phyloP scores from a whole-genome alignment of 2,797 vertebrate species.

The Enteromius argenteus region DNA sequence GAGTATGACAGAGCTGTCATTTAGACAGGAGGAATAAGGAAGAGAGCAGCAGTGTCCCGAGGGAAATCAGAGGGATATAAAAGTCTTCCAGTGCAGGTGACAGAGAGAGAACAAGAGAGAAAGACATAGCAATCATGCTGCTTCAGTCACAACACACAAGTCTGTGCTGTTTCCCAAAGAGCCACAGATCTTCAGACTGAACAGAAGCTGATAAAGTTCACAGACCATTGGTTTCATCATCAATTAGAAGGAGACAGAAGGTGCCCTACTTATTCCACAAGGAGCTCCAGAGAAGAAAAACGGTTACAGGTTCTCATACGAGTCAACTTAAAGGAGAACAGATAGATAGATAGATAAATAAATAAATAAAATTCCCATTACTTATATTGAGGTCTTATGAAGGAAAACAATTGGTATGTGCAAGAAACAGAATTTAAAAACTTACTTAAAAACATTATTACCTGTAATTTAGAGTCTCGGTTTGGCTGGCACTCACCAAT shows the following conservation, averaged over 20 bases:
- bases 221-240: neutral
- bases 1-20: slow-evolving; percentile 49
- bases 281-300: neutral
- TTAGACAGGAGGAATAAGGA: slow-evolving; percentile 38
- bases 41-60: slow-evolving; percentile 38
- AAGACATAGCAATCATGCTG: slow-evolving; percentile 34
- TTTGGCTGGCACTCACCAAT: too few species aligned
- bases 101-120: slow-evolving; percentile 24
- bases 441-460: neutral
- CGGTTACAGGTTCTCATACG: neutral
- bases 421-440: neutral
- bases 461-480: neutral
- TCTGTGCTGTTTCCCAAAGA: neutral
- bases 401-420: neutral
- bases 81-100: slow-evolving; percentile 49
- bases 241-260: neutral
- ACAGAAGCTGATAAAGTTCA: neutral
- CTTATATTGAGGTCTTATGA: neutral
- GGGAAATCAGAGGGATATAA: slow-evolving; percentile 61
- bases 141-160: slow-evolving; percentile 29
- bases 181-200: neutral
- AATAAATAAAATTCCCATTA: neutral
- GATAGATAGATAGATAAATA: too few species aligned
- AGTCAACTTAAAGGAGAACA: neutral
- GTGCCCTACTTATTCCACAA: neutral